Conservation (phyloP, 2,888 invertebrate genomes). For the Nymphalis urticae region DNA sequence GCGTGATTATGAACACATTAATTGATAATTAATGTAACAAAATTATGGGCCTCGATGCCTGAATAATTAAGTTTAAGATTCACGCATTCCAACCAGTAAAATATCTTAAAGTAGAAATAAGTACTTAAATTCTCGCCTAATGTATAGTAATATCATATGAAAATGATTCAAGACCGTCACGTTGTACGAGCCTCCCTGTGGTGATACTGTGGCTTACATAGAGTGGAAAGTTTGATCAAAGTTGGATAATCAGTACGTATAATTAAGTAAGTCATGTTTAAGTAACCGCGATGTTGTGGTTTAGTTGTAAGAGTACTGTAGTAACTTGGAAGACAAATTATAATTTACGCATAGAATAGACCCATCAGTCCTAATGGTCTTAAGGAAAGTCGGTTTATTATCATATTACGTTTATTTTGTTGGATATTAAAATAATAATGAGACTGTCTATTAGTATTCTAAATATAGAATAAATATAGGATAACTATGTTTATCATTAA, state of each 20-base stretch:
- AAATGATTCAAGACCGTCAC: conserved; percentile 41
- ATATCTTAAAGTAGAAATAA: neutral
- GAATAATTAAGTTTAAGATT: no score
- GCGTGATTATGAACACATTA: no score
- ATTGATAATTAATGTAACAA: no score
- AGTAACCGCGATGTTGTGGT: conserved; percentile 44
- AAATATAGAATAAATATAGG: no score
- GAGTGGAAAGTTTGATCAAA: conserved; percentile 58
- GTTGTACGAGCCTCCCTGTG: conserved; percentile 42
- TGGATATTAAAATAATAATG: neutral
- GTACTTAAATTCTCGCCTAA: conserved; percentile 9
- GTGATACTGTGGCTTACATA: conserved; percentile 38
- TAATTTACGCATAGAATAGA: conserved; percentile 15
- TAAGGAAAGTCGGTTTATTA: neutral
- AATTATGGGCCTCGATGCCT: no score
- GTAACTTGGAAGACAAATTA: conserved; percentile 15
- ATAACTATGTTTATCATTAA: no score
- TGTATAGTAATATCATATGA: conserved; percentile 16
- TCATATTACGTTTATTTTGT: neutral
- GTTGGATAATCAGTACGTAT: conserved; percentile 58
- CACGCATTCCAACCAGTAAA: neutral
- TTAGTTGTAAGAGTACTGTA: conserved; percentile 18
- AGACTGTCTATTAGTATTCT: no score
- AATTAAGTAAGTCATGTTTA: conserved; percentile 53
- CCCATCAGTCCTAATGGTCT: neutral